Percentiles rank a stretch among this genome's conserved stretches.
These are phyloP conservation scores for Uropetala carovei DNA, from an alignment of 2,888 invertebrate genomes.

Conservation along the genomic window DNA sequence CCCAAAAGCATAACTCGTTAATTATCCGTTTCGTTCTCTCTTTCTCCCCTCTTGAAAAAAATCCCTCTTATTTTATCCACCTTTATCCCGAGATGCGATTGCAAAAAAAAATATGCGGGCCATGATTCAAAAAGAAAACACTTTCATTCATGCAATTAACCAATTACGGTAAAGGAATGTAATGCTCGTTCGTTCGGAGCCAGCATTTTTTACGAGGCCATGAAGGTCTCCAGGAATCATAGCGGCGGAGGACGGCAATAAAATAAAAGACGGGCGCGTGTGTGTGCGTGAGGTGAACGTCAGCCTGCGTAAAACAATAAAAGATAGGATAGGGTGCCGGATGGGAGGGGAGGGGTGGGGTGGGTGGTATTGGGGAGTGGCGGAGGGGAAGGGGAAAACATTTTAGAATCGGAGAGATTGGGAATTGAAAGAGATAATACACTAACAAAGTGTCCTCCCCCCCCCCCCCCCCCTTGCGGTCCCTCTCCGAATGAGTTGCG, in stretches of 20 bases:
- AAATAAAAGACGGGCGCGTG: not conserved
- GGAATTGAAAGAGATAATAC: constrained; percentile 10
- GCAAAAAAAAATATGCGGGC: too few species aligned
- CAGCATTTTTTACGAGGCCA: not conserved
- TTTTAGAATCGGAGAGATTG: constrained; percentile 20
- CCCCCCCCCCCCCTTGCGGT: not conserved
- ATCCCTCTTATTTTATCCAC: not conserved
- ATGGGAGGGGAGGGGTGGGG: not conserved
- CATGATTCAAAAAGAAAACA: not conserved
- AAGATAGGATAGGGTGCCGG: not conserved
- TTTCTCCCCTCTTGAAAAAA: not conserved
- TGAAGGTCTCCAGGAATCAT: constrained; percentile 8
- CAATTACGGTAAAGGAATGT: not conserved
- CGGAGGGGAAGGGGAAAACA: not conserved
- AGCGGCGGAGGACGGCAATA: not conserved
- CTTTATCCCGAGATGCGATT: not conserved
- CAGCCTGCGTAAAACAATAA: not conserved
- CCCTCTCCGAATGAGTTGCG: not conserved
- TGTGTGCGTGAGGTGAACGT: not conserved
- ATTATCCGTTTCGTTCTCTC: not conserved
- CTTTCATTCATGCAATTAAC: constrained; percentile 14
- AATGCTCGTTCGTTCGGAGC: not conserved
- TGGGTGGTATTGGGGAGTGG: not conserved
- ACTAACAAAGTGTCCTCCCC: not conserved
- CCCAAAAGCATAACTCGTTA: not conserved